Evolutionary conservation across 2,113 vertebrate species (phyloP).

Genomic region (Glaucidium brasilianum): DNA sequence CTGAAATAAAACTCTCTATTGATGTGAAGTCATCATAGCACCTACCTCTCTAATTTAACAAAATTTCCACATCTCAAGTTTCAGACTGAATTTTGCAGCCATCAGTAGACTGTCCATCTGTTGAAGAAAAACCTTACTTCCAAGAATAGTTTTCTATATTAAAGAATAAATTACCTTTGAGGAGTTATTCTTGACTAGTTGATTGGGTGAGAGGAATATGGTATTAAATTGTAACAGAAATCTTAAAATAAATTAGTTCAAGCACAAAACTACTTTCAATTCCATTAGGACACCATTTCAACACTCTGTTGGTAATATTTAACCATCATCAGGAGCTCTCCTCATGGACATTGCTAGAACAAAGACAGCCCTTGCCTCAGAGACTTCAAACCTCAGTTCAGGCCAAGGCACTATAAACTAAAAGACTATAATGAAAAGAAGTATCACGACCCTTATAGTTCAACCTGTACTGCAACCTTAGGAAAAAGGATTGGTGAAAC

Average conservation of each 20-base stretch:
- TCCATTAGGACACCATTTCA: not conserved
- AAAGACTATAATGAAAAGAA: not conserved
- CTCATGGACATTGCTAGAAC: not conserved
- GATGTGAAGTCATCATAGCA: not conserved
- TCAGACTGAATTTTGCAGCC: not conserved
- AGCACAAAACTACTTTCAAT: not conserved
- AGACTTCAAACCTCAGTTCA: not conserved
- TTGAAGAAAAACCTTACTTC: not conserved
- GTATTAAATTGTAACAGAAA: not conserved
- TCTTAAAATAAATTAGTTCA: not conserved
- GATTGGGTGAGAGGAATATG: not conserved
- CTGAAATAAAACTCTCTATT: not conserved
- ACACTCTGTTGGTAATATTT: not conserved
- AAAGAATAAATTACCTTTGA: not conserved
- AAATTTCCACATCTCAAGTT: not conserved
- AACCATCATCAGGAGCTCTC: not conserved
- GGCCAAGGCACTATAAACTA: not conserved
- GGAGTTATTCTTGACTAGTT: not conserved
- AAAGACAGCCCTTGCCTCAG: not conserved
- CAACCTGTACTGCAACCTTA: not conserved
- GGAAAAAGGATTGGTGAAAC: not conserved
- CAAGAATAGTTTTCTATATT: not conserved
- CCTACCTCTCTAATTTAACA: not conserved
- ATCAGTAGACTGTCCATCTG: not conserved
- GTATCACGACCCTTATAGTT: not conserved